Conservation (phyloP, 1,140 invertebrate species). For the Megalopta genalis region DNA sequence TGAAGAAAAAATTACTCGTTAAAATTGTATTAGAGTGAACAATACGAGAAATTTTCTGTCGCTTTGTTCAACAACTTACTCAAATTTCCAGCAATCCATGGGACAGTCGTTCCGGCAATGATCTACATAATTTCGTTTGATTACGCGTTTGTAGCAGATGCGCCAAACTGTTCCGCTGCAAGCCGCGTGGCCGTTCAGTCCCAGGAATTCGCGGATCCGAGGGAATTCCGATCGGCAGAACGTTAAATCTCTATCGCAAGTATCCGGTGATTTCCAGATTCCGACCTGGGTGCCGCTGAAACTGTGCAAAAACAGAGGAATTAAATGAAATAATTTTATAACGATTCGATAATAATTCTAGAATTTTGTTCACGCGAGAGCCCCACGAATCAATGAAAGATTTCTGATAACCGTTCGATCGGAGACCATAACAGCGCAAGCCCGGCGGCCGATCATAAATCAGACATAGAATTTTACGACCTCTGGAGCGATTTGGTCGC, state of each 20-base stretch:
- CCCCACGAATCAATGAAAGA: too few species aligned
- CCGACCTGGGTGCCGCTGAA: too few species aligned
- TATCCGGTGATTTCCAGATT: background rate
- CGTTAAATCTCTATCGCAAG: background rate
- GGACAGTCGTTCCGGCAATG: background rate
- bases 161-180: slow-evolving; percentile 4
- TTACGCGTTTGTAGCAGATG: too few species aligned
- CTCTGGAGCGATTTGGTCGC: slow-evolving; percentile 6
- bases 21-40: background rate
- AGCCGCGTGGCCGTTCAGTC: background rate
- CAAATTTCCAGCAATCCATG: background rate
- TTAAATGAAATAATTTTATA: too few species aligned
- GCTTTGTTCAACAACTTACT: background rate
- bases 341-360: too few species aligned
- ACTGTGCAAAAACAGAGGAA: too few species aligned
- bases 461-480: background rate
- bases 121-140: slow-evolving; percentile 6
- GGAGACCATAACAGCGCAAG: too few species aligned
- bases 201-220: background rate
- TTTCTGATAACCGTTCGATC: too few species aligned
- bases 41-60: background rate
- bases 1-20: too few species aligned
- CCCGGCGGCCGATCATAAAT: background rate
- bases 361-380: too few species aligned
- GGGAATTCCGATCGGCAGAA: background rate